phyloP scores from a whole-genome alignment of 2,113 vertebrate genomes.

The Syngnathus floridae region DNA sequence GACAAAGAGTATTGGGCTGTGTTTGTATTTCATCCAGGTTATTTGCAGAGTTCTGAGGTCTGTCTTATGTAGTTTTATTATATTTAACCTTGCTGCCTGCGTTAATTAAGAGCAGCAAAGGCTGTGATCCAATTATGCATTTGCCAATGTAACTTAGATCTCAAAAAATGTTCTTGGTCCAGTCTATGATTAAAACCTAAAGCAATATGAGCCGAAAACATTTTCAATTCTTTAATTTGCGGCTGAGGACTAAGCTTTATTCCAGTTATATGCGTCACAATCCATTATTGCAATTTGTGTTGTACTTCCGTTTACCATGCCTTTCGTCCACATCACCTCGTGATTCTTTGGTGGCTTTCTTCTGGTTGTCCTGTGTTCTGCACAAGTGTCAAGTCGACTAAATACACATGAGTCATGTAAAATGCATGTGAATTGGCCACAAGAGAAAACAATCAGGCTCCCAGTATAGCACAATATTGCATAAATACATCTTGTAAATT shows the following conservation, averaged over 20 bases:
- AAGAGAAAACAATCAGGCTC: neutral
- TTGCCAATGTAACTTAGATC: slow-evolving; percentile 21
- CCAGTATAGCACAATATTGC: too few species aligned
- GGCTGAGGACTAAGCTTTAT: too few species aligned
- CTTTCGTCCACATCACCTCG: neutral
- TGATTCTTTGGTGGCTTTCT: neutral
- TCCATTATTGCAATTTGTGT: neutral
- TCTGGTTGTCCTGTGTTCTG: neutral
- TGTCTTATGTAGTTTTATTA: slow-evolving; percentile 48
- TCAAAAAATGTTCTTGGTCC: neutral
- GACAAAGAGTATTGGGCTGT: slow-evolving; percentile 37
- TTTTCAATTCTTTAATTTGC: neutral
- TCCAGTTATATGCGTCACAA: neutral
- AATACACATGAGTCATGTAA: slow-evolving; percentile 22
- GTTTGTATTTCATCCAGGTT: slow-evolving; percentile 45
- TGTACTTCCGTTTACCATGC: neutral
- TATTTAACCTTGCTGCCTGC: slow-evolving; percentile 37
- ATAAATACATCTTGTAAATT: too few species aligned
- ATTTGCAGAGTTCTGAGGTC: slow-evolving; percentile 49
- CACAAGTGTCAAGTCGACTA: slow-evolving; percentile 11
- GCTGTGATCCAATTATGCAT: slow-evolving; percentile 38
- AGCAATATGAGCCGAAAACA: too few species aligned
- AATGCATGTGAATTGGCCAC: slow-evolving; percentile 11
- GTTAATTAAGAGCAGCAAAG: slow-evolving; percentile 45
- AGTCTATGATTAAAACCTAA: slow-evolving; percentile 21